Conservation (phyloP, 2,113 vertebrate genomes). For the Tiliqua scincoides region DNA sequence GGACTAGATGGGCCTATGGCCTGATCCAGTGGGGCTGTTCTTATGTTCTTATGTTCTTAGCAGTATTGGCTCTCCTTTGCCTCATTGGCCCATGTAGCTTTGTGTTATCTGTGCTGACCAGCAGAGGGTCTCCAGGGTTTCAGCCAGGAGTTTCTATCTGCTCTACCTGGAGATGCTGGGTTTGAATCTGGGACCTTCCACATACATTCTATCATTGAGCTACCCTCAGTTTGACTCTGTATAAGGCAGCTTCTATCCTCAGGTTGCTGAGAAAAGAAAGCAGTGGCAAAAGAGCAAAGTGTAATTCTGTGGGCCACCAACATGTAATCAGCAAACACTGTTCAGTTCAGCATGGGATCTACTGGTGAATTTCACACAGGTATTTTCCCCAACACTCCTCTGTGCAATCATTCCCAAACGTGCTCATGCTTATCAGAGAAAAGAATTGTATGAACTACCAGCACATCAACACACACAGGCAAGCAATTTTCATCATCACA, state of each 20-base stretch:
- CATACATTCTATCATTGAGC: no score
- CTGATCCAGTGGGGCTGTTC: no score
- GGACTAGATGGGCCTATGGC: no score
- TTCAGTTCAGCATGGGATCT: background rate
- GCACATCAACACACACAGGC: background rate
- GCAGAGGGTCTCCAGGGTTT: no score
- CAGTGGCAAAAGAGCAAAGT: no score
- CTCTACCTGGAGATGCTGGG: no score
- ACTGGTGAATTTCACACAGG: background rate
- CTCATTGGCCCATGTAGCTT: no score
- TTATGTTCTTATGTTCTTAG: no score
- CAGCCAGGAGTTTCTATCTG: no score
- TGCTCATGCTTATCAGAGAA: background rate
- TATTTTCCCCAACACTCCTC: background rate
- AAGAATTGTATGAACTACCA: background rate
- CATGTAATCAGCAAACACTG: background rate
- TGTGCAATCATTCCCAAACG: background rate
- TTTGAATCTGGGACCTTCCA: no score
- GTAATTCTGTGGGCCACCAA: background rate
- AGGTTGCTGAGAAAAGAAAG: background rate
- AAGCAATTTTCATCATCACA: background rate
- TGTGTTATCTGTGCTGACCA: no score
- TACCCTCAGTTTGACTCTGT: background rate
- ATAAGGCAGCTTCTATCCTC: background rate
- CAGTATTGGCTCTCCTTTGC: no score